Evolutionary conservation across 2,797 vertebrate genomes (phyloP).

Genomic region (Tympanoctomys barrerae): DNA sequence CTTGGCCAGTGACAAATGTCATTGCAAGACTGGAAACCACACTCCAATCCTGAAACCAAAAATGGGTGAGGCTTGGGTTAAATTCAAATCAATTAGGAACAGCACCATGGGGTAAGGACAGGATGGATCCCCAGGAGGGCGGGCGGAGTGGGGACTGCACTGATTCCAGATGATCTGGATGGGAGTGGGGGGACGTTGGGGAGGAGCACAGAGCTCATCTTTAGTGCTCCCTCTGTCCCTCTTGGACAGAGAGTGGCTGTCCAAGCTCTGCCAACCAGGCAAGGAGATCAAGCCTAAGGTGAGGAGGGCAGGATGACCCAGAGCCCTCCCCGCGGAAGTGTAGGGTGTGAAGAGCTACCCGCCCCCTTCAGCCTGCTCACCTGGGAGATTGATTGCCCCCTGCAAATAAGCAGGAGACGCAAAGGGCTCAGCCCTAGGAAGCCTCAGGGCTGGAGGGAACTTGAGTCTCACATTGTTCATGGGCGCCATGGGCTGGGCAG

Average conservation of each 20-base stretch:
- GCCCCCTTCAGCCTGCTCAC: neutral
- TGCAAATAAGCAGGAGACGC: neutral
- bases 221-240: neutral
- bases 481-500: neutral
- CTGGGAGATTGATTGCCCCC: neutral
- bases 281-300: neutral
- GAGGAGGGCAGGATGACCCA: neutral
- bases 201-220: no score
- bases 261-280: neutral
- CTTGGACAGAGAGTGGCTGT: no score
- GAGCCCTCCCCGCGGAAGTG: neutral
- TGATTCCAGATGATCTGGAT: rapidly evolving
- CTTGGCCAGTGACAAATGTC: neutral
- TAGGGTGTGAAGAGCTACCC: neutral
- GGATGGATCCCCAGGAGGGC: neutral
- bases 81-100: neutral
- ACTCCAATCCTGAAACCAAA: neutral
- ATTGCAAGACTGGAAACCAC: neutral
- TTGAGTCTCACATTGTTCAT: neutral
- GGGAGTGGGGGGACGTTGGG: neutral
- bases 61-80: neutral
- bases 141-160: no score
- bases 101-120: neutral
- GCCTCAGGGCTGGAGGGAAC: neutral
- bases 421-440: neutral